Percentiles rank a stretch among this genome's conserved stretches.
phyloP scores from a whole-genome alignment of 2,797 vertebrate species.

The Fringilla coelebs region DNA sequence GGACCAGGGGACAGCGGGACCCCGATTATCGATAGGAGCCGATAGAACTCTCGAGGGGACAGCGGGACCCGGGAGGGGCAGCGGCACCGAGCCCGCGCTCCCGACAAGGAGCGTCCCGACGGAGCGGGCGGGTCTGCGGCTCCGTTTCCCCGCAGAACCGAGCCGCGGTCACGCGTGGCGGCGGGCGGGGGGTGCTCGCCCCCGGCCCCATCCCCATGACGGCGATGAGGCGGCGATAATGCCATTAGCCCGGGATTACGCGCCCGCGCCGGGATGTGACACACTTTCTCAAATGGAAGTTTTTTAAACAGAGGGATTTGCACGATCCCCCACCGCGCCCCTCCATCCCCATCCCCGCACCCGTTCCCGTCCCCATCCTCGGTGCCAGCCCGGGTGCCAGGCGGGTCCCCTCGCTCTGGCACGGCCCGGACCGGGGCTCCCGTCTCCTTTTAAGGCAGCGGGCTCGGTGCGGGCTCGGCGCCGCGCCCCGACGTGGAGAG shows the following conservation, averaged over 20 bases:
- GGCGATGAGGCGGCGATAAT: conserved; percentile 33
- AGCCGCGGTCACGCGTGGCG: not conserved
- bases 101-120: not conserved
- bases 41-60: not conserved
- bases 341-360: not conserved
- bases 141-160: not conserved
- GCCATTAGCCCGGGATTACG: conserved; percentile 42
- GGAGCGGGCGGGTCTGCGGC: not conserved
- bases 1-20: not conserved
- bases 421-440: not conserved
- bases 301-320: conserved; percentile 58
- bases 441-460: not conserved
- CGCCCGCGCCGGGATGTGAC: conserved; percentile 40
- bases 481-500: not conserved
- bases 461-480: not conserved
- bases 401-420: not conserved
- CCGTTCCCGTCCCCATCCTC: not conserved
- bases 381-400: not conserved
- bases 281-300: conserved; percentile 57
- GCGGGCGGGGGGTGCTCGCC: not conserved
- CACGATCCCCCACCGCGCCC: not conserved
- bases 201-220: conserved; percentile 9
- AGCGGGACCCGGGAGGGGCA: not conserved
- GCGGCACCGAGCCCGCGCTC: not conserved
- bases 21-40: accelerated